Evolutionary conservation across 2,888 invertebrate species (phyloP), one percentile per base, ranked within the genome.

Genomic region (Yponomeuta malinellus): DNA sequence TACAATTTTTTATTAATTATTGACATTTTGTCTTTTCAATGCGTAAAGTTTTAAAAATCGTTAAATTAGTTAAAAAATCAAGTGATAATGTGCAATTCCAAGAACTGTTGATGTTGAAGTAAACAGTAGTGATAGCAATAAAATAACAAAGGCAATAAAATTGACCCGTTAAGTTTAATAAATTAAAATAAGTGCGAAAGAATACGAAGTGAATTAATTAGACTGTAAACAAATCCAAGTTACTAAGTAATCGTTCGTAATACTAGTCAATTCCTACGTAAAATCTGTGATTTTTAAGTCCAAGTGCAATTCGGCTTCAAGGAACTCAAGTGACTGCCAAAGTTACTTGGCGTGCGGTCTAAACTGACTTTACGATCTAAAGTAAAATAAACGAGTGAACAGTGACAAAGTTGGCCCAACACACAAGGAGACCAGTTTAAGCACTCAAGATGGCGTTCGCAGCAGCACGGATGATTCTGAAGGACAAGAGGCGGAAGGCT

Each of bases 391-490:
- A 59, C 3, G 1, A 15, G 12, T 33, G 10, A 67, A 68, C 59
- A 67, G 37, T 63, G 48, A 12, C 5, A 48, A 66, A 37, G 65
- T 72, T 80, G 82, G 79, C 76, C 77, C 71, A 78, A 67, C 74
- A 75, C 72, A 75, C 68, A 70, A 80, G 74, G 72, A 76, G 75
- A 71, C 73, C 72, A 70, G 31, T 10, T 15, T 9, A n/a, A 15
- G 15, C 3, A 43, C 74, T 73, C 78, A 94, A 93, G 79, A 96
- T 96, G 96, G 96, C 96, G 86, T 96, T 96, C 84, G 96, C 96
- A 68, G 96, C 96, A 67, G 96, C 96, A 71, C 94, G 96, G 71
- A 96, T 96, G 96, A 96, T 96, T 80, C 92, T 96, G 77, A 96
- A 96, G 90, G 96, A 96, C 87, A 96, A 96, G 83, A 88, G 96